Evolutionary conservation across 1,140 invertebrate genomes (phyloP), one percentile per base, ranked within the genome.

Genomic region (Cyclina sinensis): DNA sequence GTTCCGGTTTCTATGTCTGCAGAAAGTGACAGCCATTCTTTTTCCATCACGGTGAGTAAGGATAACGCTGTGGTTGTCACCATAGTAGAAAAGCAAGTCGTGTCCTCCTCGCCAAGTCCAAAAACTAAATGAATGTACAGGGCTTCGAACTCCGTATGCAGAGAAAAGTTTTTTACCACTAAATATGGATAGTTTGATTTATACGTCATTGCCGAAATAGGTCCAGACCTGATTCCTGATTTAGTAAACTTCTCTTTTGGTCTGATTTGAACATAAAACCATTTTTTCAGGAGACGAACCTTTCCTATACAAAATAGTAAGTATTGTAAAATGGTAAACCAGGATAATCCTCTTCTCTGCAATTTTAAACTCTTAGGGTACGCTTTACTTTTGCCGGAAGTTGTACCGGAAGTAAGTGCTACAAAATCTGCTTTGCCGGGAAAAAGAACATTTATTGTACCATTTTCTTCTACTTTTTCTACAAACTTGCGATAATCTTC

Each of bases 41-140:
- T 48, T 27, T 90, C 86, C 27, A 90, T 21, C 3, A 80, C 43
- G 24, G 84, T 48, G 51, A 90, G 86, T n/a, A 65, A 70, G 9
- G 24, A 88, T n/a, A 93, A 88, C 24, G 51, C 57, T 48, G 88
- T 57, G 18, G 87, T 83, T 65, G 86, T 57, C 9, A 84, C 82
- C 62, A 91, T 83, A 30, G 90, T 73, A 30, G 76, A 35, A 11
- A 93, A 62, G 83, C 91, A 93, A 2, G 27, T 68, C 2, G 79
- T 39, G 27, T 89, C 86, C 4, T 84, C 82, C 27, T 88, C 81
- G 18, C 90, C 74, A n/a, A 91, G 76, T 21, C 88, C 39, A 39
- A 68, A 91, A 35, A 81, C 21, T 5, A 73, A 65, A 85, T 76
- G 79, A 27, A 85, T 78, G 30, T 74, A 90, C 35, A 85, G 32